A percentile compares a stretch with the other conserved stretches of the same genome.
phyloP scores from a whole-genome alignment of 2,113 vertebrate genomes.

The Lamprotornis superbus region DNA sequence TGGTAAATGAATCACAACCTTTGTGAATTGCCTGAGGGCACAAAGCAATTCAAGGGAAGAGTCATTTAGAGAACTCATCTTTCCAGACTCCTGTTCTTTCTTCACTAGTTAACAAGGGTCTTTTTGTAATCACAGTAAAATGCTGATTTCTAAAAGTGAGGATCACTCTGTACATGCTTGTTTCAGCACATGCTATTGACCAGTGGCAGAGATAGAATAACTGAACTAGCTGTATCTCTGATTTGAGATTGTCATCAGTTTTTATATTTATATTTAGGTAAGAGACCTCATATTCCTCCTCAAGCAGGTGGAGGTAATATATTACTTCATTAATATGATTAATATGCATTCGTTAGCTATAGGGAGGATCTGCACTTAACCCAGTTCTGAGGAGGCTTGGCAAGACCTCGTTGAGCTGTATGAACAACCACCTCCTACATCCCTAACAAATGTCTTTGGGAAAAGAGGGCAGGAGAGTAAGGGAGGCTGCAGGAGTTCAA shows the following conservation, averaged over 20 bases:
- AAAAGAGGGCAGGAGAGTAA: background rate
- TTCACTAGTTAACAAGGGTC: background rate
- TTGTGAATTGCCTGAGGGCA: background rate
- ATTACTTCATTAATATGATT: background rate
- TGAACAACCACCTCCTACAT: background rate
- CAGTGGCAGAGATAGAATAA: background rate
- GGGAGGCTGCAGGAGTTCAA: background rate
- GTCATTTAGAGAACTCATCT: background rate
- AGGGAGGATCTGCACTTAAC: background rate
- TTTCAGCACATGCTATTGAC: background rate
- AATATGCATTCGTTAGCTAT: background rate
- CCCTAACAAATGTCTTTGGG: background rate
- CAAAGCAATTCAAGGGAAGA: conserved; percentile 8
- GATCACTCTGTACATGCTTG: background rate
- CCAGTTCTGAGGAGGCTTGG: background rate
- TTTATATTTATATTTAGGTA: background rate
- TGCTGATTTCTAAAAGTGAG: background rate
- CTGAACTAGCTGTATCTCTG: background rate
- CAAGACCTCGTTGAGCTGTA: background rate
- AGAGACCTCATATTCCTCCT: background rate
- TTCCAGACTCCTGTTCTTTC: background rate
- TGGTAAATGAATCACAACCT: conserved; percentile 6
- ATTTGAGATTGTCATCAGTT: background rate
- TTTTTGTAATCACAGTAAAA: conserved; percentile 1
- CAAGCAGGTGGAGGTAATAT: background rate